Evolutionary conservation across 2,888 invertebrate species (phyloP).

Genomic region (Drosophila engyochracea): DNA sequence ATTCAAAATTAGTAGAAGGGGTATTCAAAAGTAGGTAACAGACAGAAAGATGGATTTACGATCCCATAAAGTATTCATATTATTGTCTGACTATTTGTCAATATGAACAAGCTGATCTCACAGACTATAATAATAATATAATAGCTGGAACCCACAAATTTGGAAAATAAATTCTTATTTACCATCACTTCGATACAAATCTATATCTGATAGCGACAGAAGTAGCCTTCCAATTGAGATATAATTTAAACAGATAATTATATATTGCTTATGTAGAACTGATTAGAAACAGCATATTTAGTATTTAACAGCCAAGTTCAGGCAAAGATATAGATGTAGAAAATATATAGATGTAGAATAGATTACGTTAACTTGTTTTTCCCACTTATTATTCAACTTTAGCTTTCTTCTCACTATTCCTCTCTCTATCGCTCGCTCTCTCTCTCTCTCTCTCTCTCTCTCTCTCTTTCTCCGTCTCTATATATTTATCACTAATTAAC

Average conservation of each 20-base stretch:
- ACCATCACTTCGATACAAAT: not conserved
- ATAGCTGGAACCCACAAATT: not conserved
- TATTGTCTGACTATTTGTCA: not conserved
- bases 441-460: not conserved
- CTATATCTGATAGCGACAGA: not conserved
- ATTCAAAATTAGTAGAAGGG: not conserved
- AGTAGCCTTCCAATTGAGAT: not conserved
- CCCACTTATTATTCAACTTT: not conserved
- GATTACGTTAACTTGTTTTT: not conserved
- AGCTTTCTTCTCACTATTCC: not conserved
- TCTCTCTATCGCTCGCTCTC: accelerated
- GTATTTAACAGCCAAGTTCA: not conserved
- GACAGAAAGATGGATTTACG: not conserved
- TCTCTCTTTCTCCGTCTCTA: not conserved
- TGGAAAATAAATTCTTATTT: not conserved
- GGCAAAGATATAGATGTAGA: not conserved
- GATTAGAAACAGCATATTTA: not conserved
- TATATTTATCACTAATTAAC: not conserved
- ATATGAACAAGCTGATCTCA: not conserved
- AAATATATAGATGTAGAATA: not conserved
- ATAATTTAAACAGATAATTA: not conserved
- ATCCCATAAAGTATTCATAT: not conserved
- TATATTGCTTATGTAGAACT: not conserved
- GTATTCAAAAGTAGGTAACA: not conserved
- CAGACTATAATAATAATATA: too few relatives aligned